These are phyloP conservation scores for Nephotettix cincticeps DNA, from an alignment of 1,140 invertebrate species.

Conservation along the genomic window DNA sequence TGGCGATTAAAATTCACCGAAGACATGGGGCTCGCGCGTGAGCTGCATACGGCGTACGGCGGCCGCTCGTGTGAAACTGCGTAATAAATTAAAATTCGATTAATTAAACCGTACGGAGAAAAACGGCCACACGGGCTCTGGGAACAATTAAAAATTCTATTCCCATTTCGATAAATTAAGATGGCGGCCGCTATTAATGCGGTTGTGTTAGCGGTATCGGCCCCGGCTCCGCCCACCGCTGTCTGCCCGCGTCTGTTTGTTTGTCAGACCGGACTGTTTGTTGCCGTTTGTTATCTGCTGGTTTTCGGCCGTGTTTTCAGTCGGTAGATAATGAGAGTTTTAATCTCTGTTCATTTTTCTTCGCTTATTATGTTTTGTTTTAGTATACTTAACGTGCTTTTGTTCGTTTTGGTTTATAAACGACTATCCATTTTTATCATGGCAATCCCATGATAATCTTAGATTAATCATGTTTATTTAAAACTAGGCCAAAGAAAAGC, in stretches of 20 bases:
- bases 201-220: background rate
- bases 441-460: too few relatives aligned
- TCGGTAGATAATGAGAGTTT: too few relatives aligned
- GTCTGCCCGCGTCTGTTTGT: background rate
- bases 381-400: too few relatives aligned
- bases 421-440: too few relatives aligned
- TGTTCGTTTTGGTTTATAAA: too few relatives aligned
- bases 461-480: too few relatives aligned
- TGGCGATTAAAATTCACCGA: slow-evolving; percentile 8
- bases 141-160: slow-evolving; percentile 23
- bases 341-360: too few relatives aligned
- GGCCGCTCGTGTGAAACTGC: slow-evolving; percentile 2
- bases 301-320: background rate
- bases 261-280: slow-evolving; percentile 1
- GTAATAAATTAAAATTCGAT: slow-evolving; percentile 19
- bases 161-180: slow-evolving; percentile 20
- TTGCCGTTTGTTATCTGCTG: background rate
- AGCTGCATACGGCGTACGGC: background rate
- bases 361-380: too few relatives aligned
- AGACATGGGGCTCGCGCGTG: background rate
- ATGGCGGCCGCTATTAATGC: too few relatives aligned
- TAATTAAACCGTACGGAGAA: slow-evolving; percentile 19
- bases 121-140: slow-evolving; percentile 3
- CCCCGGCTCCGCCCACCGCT: background rate
- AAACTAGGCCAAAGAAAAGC: too few relatives aligned